Evolutionary conservation across 2,888 invertebrate species (phyloP).

Genomic region (Ectropis crepuscularia): DNA sequence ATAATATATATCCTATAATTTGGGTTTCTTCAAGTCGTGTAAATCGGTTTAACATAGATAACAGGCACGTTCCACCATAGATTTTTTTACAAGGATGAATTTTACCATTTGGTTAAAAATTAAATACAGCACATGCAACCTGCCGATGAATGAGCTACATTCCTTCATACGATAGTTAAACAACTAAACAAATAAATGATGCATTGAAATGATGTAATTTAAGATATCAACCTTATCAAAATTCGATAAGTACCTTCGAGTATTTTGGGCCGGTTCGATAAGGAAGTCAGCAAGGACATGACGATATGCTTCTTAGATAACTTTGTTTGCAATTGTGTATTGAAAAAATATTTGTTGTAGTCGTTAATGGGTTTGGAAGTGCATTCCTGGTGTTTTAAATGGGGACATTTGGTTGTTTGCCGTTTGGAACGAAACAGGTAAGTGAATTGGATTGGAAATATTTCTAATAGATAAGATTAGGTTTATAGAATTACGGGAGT

Average conservation of each 20-base stretch:
- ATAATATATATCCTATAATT: too few species aligned
- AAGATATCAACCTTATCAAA: constrained; percentile 41
- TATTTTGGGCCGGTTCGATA: constrained; percentile 52
- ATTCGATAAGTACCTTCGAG: constrained; percentile 40
- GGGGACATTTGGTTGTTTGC: not conserved
- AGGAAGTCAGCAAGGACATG: constrained; percentile 51
- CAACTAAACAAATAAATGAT: constrained; percentile 7
- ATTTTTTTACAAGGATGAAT: too few species aligned
- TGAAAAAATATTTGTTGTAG: constrained; percentile 20
- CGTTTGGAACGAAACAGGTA: not conserved
- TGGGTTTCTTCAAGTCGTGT: too few species aligned
- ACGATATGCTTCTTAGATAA: constrained; percentile 26
- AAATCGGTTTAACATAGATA: too few species aligned
- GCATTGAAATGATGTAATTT: constrained; percentile 41
- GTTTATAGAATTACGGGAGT: too few species aligned
- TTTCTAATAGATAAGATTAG: too few species aligned
- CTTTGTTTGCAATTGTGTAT: constrained; percentile 27
- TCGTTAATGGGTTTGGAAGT: constrained; percentile 7
- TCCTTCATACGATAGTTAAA: constrained; percentile 19
- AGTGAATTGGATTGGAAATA: not conserved
- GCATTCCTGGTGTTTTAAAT: constrained; percentile 3
- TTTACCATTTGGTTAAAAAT: too few species aligned
- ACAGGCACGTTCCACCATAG: too few species aligned
- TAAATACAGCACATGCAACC: too few species aligned
- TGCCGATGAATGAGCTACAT: constrained; percentile 7